These are phyloP conservation scores for Electrona antarctica DNA, from an alignment of 2,113 vertebrate genomes.

Conservation along the genomic window DNA sequence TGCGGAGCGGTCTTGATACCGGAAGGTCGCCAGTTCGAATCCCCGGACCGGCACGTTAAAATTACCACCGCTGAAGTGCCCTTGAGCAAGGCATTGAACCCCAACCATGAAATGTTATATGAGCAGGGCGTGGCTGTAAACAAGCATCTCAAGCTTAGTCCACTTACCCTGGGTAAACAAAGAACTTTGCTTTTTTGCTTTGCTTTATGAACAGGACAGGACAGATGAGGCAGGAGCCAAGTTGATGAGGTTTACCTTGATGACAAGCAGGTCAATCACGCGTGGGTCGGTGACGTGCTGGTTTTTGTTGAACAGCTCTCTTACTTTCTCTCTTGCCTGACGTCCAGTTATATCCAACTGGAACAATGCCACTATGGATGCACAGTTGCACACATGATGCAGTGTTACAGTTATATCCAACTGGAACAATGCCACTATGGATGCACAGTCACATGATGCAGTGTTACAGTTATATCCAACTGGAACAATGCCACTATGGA, in stretches of 20 bases:
- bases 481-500: slow-evolving; percentile 84
- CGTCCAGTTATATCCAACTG: slow-evolving; percentile 88
- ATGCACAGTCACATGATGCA: no score
- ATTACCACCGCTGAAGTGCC: no score
- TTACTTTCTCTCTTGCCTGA: slow-evolving; percentile 89
- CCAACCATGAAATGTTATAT: no score
- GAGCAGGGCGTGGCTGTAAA: no score
- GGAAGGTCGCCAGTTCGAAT: no score
- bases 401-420: slow-evolving; percentile 82
- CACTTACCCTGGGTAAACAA: no score
- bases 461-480: slow-evolving; percentile 88
- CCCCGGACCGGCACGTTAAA: no score
- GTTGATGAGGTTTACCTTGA: slow-evolving; percentile 84
- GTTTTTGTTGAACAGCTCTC: slow-evolving; percentile 92
- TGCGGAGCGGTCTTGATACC: no score
- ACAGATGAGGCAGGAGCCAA: neutral
- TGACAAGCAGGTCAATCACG: slow-evolving; percentile 91
- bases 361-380: slow-evolving; percentile 80
- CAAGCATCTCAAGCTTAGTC: no score
- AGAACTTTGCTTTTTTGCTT: no score
- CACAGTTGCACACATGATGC: no score
- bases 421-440: slow-evolving; percentile 85
- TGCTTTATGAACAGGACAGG: neutral
- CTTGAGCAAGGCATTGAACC: no score
- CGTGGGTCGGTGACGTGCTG: slow-evolving; percentile 88